These are phyloP conservation scores for Lampris incognitus DNA, from an alignment of 2,113 vertebrate species.

Conservation along the genomic window DNA sequence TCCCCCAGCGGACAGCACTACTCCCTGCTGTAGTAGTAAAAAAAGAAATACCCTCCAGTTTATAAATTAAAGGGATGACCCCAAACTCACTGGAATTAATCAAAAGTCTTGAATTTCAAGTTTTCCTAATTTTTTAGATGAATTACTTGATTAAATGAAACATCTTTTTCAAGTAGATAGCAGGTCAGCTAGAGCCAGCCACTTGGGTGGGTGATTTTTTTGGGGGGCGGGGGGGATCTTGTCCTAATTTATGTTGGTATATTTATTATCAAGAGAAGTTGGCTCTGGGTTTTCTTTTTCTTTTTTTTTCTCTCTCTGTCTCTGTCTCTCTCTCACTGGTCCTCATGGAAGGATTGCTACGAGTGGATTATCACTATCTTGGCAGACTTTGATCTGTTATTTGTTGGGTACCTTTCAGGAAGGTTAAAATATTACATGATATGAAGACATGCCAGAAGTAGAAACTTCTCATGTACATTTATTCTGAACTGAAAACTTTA, in stretches of 20 bases:
- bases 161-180: neutral
- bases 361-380: neutral
- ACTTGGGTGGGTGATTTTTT: conserved; percentile 7
- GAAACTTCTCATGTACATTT: conserved; percentile 43
- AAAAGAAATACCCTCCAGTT: too few relatives aligned
- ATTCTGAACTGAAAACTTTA: neutral
- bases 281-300: conserved; percentile 17
- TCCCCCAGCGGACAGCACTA: neutral
- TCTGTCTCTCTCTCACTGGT: too few relatives aligned
- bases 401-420: conserved; percentile 16
- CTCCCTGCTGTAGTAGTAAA: too few relatives aligned
- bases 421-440: neutral
- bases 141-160: neutral
- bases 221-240: neutral
- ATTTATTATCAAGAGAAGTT: conserved; percentile 1
- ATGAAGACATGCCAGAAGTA: neutral
- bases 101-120: neutral
- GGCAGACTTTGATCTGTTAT: neutral
- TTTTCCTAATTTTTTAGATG: neutral
- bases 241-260: neutral
- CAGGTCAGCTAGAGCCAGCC: neutral
- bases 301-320: neutral
- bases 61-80: too few relatives aligned
- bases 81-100: too few relatives aligned
- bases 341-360: neutral